Percentiles rank a stretch among this genome's conserved stretches.
Evolutionary conservation across 2,113 vertebrate species (phyloP).

Genomic region (Andinoacara biseriatus): DNA sequence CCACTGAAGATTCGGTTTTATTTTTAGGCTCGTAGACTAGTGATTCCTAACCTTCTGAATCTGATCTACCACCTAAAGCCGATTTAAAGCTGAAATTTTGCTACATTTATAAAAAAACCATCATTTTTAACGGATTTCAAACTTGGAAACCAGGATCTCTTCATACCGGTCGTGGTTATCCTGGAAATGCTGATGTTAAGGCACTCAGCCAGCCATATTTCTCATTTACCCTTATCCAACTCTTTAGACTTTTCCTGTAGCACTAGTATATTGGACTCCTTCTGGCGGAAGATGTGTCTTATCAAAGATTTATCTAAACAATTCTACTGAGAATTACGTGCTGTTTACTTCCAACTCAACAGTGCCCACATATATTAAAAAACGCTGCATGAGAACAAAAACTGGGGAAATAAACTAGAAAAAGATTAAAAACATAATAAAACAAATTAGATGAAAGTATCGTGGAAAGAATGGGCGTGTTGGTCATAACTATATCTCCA

Average conservation of each 20-base stretch:
- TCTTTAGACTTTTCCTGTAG: not conserved
- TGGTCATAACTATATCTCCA: not conserved
- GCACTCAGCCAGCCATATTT: not conserved
- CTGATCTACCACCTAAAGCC: not conserved
- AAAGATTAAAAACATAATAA: not conserved
- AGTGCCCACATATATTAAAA: not conserved
- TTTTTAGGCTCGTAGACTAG: too few relatives aligned
- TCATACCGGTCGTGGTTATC: not conserved
- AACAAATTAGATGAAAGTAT: not conserved
- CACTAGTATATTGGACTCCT: not conserved
- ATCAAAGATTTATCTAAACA: too few relatives aligned
- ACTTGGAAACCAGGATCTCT: too few relatives aligned
- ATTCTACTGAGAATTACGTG: not conserved
- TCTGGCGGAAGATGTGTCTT: not conserved
- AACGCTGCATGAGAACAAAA: not conserved
- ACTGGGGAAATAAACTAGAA: not conserved
- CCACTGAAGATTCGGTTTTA: too few relatives aligned
- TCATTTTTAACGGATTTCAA: not conserved
- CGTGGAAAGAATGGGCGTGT: not conserved
- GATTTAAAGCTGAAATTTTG: not conserved
- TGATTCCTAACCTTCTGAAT: not conserved
- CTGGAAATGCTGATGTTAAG: not conserved
- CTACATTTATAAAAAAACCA: not conserved
- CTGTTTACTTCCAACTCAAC: not conserved
- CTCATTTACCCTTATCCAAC: not conserved